A percentile compares a stretch with the other conserved stretches of the same genome.
phyloP scores from a whole-genome alignment of 2,888 invertebrate species.

The Scrobipalpa atriplicella region DNA sequence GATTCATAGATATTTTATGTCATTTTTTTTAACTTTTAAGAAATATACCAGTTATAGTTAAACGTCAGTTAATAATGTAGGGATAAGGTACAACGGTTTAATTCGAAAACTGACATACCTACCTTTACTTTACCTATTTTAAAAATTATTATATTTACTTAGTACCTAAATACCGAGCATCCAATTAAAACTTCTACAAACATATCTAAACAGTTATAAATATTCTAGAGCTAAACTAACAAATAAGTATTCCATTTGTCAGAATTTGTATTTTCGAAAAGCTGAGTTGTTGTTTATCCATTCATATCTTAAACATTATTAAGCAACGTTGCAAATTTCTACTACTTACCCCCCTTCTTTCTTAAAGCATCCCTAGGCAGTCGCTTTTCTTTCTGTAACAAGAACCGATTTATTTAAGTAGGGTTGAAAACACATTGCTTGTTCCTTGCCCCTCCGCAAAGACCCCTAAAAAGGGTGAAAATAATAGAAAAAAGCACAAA shows the following conservation, averaged over 20 bases:
- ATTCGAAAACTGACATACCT: too few species aligned
- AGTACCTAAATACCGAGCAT: too few species aligned
- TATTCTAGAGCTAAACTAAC: too few species aligned
- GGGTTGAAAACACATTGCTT: slow-evolving; percentile 58
- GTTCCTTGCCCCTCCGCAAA: slow-evolving; percentile 51
- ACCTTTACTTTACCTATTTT: too few species aligned
- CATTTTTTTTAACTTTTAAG: too few species aligned
- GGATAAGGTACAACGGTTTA: too few species aligned
- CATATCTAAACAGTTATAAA: too few species aligned
- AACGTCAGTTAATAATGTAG: too few species aligned
- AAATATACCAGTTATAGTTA: too few species aligned
- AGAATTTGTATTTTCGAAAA: neutral
- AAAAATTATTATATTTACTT: too few species aligned
- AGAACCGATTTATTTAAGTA: slow-evolving; percentile 71
- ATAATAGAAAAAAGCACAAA: slow-evolving; percentile 50
- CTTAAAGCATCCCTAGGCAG: slow-evolving; percentile 51
- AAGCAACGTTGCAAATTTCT: slow-evolving; percentile 61
- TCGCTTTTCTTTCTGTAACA: slow-evolving; percentile 60
- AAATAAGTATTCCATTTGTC: neutral
- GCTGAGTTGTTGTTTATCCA: slow-evolving; percentile 1
- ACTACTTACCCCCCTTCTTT: slow-evolving; percentile 48
- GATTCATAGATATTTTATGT: too few species aligned
- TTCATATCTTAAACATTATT: slow-evolving; percentile 51
- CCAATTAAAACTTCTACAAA: too few species aligned
- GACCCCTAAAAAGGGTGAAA: slow-evolving; percentile 54